Evolutionary conservation across 2,113 vertebrate species (phyloP).

Genomic region (Labeo catla): DNA sequence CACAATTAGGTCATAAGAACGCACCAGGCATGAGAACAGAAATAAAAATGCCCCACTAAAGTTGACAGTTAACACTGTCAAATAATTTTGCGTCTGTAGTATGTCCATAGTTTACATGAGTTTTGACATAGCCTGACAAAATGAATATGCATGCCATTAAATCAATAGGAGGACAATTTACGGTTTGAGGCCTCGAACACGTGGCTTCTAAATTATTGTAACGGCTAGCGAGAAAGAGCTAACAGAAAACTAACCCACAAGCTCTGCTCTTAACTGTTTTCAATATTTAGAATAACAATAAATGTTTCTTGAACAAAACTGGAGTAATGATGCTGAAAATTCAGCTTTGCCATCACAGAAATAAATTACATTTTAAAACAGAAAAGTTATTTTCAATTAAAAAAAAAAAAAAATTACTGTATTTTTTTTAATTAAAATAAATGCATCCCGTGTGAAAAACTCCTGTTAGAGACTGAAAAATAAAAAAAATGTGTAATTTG

Average conservation of each 20-base stretch:
- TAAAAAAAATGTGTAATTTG: no score
- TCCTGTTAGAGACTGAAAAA: not conserved
- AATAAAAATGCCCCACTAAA: slow-evolving; percentile 35
- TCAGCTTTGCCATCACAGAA: not conserved
- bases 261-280: not conserved
- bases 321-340: not conserved
- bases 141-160: not conserved
- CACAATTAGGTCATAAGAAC: slow-evolving; percentile 40
- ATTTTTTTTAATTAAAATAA: not conserved
- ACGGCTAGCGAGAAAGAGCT: not conserved
- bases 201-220: not conserved
- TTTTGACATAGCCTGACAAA: not conserved
- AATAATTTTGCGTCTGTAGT: slow-evolving; percentile 49
- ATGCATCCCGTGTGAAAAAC: not conserved
- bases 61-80: slow-evolving; percentile 22
- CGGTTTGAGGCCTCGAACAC: not conserved
- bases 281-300: no score
- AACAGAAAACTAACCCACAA: slow-evolving; percentile 5
- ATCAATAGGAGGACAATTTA: not conserved
- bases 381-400: not conserved
- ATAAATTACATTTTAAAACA: not conserved
- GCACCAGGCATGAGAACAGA: slow-evolving; percentile 29
- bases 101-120: not conserved
- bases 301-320: not conserved
- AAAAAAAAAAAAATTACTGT: not conserved